Conservation (phyloP, 1,140 invertebrate species). For the Drosophila nebulosa region DNA sequence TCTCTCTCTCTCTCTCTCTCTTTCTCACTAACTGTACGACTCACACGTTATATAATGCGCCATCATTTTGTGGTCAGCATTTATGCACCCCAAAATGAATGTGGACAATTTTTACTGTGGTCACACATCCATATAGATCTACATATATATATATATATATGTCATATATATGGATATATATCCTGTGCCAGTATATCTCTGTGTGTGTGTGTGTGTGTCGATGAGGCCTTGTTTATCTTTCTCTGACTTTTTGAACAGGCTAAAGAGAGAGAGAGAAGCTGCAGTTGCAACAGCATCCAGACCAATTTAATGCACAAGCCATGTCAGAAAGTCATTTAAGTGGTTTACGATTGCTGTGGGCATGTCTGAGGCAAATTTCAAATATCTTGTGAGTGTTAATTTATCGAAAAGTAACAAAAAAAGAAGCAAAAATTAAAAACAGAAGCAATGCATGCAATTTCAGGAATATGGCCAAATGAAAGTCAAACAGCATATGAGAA, state of each 20-base stretch:
- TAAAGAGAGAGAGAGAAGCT: slow-evolving; percentile 11
- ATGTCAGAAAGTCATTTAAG: slow-evolving; percentile 62
- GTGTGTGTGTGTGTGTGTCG: not conserved
- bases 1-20: not conserved
- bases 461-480: too few relatives aligned
- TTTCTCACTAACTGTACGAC: slow-evolving; percentile 6
- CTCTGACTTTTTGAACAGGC: slow-evolving; percentile 66
- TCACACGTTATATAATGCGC: slow-evolving; percentile 71
- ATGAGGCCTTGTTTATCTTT: slow-evolving; percentile 12
- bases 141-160: not conserved
- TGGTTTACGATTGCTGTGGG: slow-evolving; percentile 12
- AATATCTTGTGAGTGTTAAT: slow-evolving; percentile 8
- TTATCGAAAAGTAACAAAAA: not conserved
- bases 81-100: slow-evolving; percentile 65
- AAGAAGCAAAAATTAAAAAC: not conserved
- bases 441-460: not conserved
- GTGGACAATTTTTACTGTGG: slow-evolving; percentile 42
- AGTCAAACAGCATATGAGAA: too few relatives aligned
- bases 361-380: slow-evolving; percentile 10
- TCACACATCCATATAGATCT: not conserved
- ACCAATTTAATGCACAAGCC: slow-evolving; percentile 66
- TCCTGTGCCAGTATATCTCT: not conserved
- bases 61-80: slow-evolving; percentile 79
- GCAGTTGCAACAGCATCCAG: slow-evolving; percentile 6
- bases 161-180: not conserved